Evolutionary conservation across 92 coral and sea anemone species (phyloP), one percentile per base, ranked within the genome.

Genomic region (Virgularia gustaviana): DNA sequence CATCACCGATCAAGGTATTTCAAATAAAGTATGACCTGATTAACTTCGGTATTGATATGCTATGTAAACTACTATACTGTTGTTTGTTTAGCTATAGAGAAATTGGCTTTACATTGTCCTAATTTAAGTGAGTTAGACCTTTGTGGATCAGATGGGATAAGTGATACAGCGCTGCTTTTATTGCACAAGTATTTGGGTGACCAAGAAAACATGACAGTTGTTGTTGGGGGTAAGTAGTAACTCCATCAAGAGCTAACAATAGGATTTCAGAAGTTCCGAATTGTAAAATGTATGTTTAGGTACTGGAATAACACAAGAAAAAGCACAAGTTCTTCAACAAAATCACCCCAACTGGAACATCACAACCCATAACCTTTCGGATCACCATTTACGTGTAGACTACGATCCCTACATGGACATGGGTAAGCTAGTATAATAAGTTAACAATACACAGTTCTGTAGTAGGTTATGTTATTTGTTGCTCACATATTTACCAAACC

Each of bases 381-480:
- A 68, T 68, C 47, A 68, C 51, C 75, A 68, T 38, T 51, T 68
- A 28, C 60, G 75, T 18, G 32, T 18, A 4, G 75, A 68, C 28
- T 68, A 47, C 36, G 75, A 68, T 32, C 75, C 75, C 0, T 68
- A 68, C 60, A 68, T 68, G 75, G 74, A 68, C 18, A 68, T 68
- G 75, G 75, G 66, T 60, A 60, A 33, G 66, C 28, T 2, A 33
- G 4, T n/a, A n/a, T n/a, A n/a, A n/a, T n/a, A n/a, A n/a, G n/a
- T n/a, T n/a, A n/a, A n/a, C n/a, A n/a, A n/a, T n/a, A n/a, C n/a
- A n/a, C n/a, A n/a, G n/a, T n/a, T n/a, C n/a, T n/a, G n/a, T n/a
- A n/a, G n/a, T n/a, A n/a, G n/a, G n/a, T n/a, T n/a, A n/a, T n/a
- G n/a, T n/a, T n/a, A n/a, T n/a, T n/a, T n/a, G n/a, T n/a, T n/a